Evolutionary conservation across 2,888 invertebrate species (phyloP), one percentile per base, ranked within the genome.

Genomic region (Plebejus anna): DNA sequence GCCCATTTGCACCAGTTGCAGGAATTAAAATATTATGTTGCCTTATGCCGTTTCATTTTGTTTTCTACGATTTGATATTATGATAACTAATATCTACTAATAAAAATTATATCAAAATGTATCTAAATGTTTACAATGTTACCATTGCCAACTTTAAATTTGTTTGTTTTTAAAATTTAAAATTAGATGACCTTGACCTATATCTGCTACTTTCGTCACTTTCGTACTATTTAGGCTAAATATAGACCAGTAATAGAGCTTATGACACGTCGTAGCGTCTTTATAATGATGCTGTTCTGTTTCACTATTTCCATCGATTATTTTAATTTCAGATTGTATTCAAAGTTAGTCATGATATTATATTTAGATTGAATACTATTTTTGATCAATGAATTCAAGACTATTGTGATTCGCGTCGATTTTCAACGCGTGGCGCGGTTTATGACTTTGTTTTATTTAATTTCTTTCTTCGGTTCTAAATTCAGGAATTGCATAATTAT

Each of bases 151-250:
- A 9, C 13, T 66, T n/a, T 42, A 42, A 28, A 75, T 38, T 22
- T 13, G 32, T 73, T 55, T 51, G 6, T 73, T 73, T 73, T 73
- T 73, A 2, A 2, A 73, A 32, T 73, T 73, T 73, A 32, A 73
- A 73, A 73, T 51, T 42, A 75, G 66, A 75, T 80, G 80, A 78
- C 80, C 80, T 80, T 80, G 80, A 76, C 76, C 76, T 76, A 76
- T 55, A 70, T 71, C 47, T 73, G 32, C 73, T 55, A 73, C 32
- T 22, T 73, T 38, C 13, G 55, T 28, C 28, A 73, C 32, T 22
- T 73, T 38, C 5, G 55, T 28, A 55, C 55, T 73, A 28, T 73
- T 47, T 28, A 28, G 47, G 73, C 32, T 73, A 73, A 73, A 51
- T 73, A 73, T 73, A 73, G 32, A 55, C 7, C 32, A 32, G 22